Evolutionary conservation across 2,797 vertebrate genomes (phyloP), one percentile per base, ranked within the genome.

Genomic region (Sebastes nivosus): DNA sequence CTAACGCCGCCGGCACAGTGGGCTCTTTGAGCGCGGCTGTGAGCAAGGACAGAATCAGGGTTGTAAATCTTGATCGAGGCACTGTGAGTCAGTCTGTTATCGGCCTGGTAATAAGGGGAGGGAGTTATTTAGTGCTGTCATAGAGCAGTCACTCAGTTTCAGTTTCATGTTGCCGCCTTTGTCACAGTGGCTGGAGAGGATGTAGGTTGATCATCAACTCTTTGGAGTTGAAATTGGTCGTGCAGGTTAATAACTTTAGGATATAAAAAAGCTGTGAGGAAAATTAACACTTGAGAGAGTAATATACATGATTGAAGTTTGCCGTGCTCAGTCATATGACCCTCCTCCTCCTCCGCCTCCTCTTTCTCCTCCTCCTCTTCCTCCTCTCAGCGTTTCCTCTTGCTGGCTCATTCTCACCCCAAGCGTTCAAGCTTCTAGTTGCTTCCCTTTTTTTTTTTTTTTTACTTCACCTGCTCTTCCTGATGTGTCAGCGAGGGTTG

Each of bases 1-100:
- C 75, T 9, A n/a, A 38, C 8, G 42, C 79, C 30, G 58, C 57
- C n/a, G 14, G 79, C 90, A 95, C 93, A 95, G 81, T 90, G 89
- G 80, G 78, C 88, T 83, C 91, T 90, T 94, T 95, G 83, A 94
- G 83, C 1, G 20, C 0, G 54, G 30, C 61, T 66, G 72, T 46
- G 10, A 82, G 83, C 38, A 12, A 65, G 73, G 69, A 84, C 87
- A 87, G 77, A 88, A 86, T 87, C 71, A 2, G 71, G 78, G 61
- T 84, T 88, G 89, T 93, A 88, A 84, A 92, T 92, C 88, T 78
- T 67, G 76, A 89, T 82, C 24, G 12, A 64, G 63, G 66, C 78
- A 24, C 80, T 84, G 70, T 82, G 90, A 92, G 89, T 92, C 91
- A 78, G 88, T 87, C 92, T 89, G 91, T 86, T 89, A 85, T 83